phyloP scores from a whole-genome alignment of 64 coral and sea anemone species.

The Trachythela sp. region DNA sequence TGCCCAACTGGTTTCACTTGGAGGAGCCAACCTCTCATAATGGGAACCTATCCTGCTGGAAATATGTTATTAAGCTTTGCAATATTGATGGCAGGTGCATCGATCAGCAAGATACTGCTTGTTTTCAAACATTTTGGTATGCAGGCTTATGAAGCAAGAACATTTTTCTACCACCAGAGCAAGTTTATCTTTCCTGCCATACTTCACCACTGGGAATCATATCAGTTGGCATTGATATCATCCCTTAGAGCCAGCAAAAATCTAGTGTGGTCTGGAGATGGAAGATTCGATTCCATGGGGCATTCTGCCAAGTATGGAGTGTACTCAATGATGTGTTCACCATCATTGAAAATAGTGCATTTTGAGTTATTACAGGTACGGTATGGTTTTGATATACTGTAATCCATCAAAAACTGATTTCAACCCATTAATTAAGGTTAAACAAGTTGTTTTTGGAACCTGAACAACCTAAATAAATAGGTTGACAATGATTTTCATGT shows the following conservation, averaged over 20 bases:
- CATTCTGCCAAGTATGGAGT: background rate
- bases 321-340: too few relatives aligned
- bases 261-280: background rate
- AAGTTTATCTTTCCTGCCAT: background rate
- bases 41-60: background rate
- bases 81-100: background rate
- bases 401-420: too few relatives aligned
- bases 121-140: conserved; percentile 4
- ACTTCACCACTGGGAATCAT: background rate
- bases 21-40: background rate
- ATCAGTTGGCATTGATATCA: background rate
- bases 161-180: background rate
- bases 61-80: background rate
- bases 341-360: too few relatives aligned
- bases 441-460: too few relatives aligned
- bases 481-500: too few relatives aligned
- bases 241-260: background rate
- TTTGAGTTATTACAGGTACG: too few relatives aligned
- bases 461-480: too few relatives aligned
- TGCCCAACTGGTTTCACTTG: conserved; percentile 1
- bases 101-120: background rate
- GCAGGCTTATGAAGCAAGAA: background rate
- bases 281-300: background rate
- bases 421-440: too few relatives aligned
- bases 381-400: too few relatives aligned